Base-by-base conservation (phyloP, 1,140 invertebrate species). In the Conus ventricosus region DNA sequence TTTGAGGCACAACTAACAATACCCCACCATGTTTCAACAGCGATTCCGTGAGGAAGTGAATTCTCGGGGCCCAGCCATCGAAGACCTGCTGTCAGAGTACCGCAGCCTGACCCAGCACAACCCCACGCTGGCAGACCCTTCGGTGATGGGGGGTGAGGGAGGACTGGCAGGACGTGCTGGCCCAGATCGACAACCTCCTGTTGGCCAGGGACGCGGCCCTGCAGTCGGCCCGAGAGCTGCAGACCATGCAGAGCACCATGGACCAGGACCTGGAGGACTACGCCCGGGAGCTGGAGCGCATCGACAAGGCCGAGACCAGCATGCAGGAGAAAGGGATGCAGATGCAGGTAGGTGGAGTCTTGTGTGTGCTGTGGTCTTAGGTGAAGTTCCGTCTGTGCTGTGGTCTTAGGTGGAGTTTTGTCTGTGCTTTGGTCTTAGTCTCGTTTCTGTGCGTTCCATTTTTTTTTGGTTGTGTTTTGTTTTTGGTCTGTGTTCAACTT, bases 281-380 rank as follows among this genome's bases (percentile, higher is more conserved):
- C 84, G 91, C 90, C 25, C 91, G 92, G 57, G 92, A 94, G 88
- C 88, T 95, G 17, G 94, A 94, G 85, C 91, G 91, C 83, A 93
- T 95, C 57, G 94, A 94, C 83, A 88, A 90, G 71, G 90, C 92
- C 76, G 93, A 92, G 54, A 90, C 88, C 5, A 80, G 90, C 13
- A 86, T 94, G 20, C 88, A 90, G n/a, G 89, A 98, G 91, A 98
- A 98, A 92, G 96, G 97, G 80, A 96, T 96, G 5, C 96, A 97
- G 27, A 96, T 98, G 23, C 96, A 96, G 92, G 94, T 95, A 92
- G 63, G 27, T 54, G 27, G 80, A 15, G 78, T 51, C 0, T 51
- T 80, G 27, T 80, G 6, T 80, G 27, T 80, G 78, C 8, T 80
- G 78, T 80, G 27, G n/a, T 15, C 7, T 1, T 51, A 8, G 15